Evolutionary conservation across 2,888 invertebrate species (phyloP).

Genomic region (Teinopalpus imperialis): DNA sequence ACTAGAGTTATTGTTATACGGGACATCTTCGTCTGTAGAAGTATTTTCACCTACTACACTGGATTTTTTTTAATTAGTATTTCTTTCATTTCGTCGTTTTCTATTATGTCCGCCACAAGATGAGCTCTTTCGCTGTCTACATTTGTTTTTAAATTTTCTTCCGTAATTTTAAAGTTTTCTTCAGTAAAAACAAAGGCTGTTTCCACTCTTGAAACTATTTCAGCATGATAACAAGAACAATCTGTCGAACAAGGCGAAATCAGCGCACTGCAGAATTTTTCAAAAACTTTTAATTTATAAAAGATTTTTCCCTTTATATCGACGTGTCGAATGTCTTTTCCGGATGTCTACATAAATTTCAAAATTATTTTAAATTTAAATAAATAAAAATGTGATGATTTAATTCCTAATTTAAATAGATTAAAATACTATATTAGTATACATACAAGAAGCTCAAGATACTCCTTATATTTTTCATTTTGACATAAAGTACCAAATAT

Average conservation of each 20-base stretch:
- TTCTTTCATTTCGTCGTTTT: constrained; percentile 69
- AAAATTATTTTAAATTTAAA: neutral
- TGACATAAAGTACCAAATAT: constrained; percentile 66
- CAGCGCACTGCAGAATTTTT: constrained; percentile 67
- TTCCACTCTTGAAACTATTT: constrained; percentile 47
- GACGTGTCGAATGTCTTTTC: constrained; percentile 59
- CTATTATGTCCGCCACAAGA: constrained; percentile 71
- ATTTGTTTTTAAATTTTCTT: constrained; percentile 38
- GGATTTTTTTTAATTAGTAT: constrained; percentile 54
- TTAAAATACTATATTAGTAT: neutral
- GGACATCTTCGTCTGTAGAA: constrained; percentile 30
- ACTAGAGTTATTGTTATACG: constrained; percentile 38
- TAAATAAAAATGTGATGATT: no score
- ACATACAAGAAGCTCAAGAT: constrained; percentile 65
- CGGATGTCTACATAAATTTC: constrained; percentile 51
- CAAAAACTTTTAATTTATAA: constrained; percentile 67
- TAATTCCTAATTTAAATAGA: no score
- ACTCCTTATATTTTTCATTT: constrained; percentile 66
- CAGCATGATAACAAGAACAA: constrained; percentile 58
- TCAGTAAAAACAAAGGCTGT: constrained; percentile 50
- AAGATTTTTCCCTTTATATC: constrained; percentile 71
- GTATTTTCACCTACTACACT: constrained; percentile 36
- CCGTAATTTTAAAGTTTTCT: constrained; percentile 39
- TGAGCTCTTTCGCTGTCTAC: constrained; percentile 62
- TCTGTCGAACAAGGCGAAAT: constrained; percentile 66